Conservation (phyloP, 2,888 invertebrate species). For the Drosophila gaucha region DNA sequence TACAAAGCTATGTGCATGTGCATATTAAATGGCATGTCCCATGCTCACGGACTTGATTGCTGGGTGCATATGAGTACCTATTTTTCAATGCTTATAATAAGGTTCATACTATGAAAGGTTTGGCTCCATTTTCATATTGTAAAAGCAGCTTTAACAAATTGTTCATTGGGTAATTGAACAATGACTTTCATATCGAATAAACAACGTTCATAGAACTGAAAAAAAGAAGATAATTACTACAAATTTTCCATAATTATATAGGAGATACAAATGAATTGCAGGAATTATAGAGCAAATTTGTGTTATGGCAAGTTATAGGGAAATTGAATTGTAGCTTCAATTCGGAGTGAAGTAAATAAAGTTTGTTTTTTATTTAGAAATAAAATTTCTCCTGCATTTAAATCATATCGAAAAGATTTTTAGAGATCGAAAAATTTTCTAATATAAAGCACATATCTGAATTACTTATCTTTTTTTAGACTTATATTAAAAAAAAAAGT, state of each 20-base stretch:
- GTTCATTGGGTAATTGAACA: conserved; percentile 9
- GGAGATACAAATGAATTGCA: background rate
- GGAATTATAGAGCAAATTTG: background rate
- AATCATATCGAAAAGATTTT: too few relatives aligned
- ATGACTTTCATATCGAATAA: conserved; percentile 17
- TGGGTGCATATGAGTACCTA: background rate
- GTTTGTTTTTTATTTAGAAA: too few relatives aligned
- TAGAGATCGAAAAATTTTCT: too few relatives aligned
- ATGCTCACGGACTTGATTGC: background rate
- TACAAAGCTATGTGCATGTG: background rate
- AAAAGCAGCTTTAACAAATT: conserved; percentile 15
- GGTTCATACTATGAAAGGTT: background rate
- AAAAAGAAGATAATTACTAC: background rate
- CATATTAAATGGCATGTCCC: background rate
- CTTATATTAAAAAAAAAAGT: too few relatives aligned
- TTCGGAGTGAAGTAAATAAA: too few relatives aligned
- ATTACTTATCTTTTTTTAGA: too few relatives aligned
- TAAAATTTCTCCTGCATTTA: too few relatives aligned
- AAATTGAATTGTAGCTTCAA: background rate
- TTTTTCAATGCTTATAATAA: background rate
- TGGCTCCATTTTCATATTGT: conserved; percentile 4
- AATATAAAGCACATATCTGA: too few relatives aligned
- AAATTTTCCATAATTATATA: conserved; percentile 1
- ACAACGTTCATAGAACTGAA: background rate
- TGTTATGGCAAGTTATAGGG: background rate